These are phyloP conservation scores for Semaprochilodus insignis DNA, from an alignment of 2,797 vertebrate species.

Conservation along the genomic window DNA sequence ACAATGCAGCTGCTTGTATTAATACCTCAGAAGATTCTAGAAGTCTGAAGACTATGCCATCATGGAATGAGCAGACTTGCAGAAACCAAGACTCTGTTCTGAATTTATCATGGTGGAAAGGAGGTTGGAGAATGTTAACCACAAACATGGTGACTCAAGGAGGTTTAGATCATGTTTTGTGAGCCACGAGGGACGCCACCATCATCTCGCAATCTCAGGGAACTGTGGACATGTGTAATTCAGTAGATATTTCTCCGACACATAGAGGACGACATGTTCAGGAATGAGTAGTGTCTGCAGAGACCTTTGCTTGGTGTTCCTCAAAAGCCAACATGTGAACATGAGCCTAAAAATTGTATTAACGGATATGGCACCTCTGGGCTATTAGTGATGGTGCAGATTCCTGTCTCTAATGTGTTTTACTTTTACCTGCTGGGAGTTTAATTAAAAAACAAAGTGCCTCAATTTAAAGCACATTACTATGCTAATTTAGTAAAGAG, in stretches of 20 bases:
- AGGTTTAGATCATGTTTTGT: constrained; percentile 43
- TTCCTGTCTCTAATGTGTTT: constrained; percentile 98
- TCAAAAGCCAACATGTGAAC: constrained; percentile 60
- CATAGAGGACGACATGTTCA: constrained; percentile 42
- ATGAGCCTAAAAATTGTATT: constrained; percentile 71
- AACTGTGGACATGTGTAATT: constrained; percentile 46
- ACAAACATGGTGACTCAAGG: constrained; percentile 38
- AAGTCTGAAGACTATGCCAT: constrained; percentile 64
- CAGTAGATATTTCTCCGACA: constrained; percentile 51
- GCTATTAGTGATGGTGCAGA: constrained; percentile 84
- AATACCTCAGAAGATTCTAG: constrained; percentile 65
- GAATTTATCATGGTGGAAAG: constrained; percentile 24
- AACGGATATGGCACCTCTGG: constrained; percentile 81
- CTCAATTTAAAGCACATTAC: constrained; percentile 99
- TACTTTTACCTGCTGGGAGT: constrained; percentile 99
- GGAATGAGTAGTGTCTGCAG: constrained; percentile 44
- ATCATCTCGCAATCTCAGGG: constrained; percentile 46
- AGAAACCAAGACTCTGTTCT: constrained; percentile 26
- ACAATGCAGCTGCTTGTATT: constrained; percentile 55
- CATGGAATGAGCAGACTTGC: constrained; percentile 62
- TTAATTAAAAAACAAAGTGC: constrained; percentile 99
- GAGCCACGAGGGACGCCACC: constrained; percentile 47
- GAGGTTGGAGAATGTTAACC: constrained; percentile 35
- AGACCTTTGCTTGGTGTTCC: constrained; percentile 54
- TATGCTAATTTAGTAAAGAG: constrained; percentile 99